A percentile compares a stretch with the other conserved stretches of the same genome.
phyloP scores from a whole-genome alignment of 2,888 invertebrate species.

The Sarcophaga caerulescens region DNA sequence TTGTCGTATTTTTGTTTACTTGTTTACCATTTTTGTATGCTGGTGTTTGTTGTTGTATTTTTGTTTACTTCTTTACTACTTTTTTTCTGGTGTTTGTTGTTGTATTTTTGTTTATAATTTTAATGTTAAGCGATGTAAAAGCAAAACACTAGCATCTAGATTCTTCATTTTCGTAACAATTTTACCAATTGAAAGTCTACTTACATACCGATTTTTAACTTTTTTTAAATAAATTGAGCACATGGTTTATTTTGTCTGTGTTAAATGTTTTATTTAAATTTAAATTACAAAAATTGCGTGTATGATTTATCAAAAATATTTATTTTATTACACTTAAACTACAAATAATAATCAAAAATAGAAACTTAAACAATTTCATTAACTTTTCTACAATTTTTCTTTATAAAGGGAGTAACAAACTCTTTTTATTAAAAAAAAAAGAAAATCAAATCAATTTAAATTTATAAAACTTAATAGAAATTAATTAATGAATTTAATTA shows the following conservation, averaged over 20 bases:
- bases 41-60: too few species aligned
- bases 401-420: constrained; percentile 9
- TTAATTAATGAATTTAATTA: constrained; percentile 3
- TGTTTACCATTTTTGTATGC: too few species aligned
- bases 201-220: too few species aligned
- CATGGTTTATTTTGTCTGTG: neutral
- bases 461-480: constrained; percentile 57
- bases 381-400: constrained; percentile 2
- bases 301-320: constrained; percentile 22
- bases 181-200: too few species aligned
- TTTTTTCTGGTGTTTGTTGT: too few species aligned
- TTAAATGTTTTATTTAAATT: constrained; percentile 41
- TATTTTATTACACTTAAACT: constrained; percentile 35
- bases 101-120: too few species aligned
- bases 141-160: too few species aligned
- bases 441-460: constrained; percentile 50
- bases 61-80: too few species aligned
- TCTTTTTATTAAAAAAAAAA: constrained; percentile 35
- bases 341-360: constrained; percentile 7
- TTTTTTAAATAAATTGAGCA: too few species aligned
- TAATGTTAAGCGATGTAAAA: too few species aligned
- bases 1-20: too few species aligned
- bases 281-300: constrained; percentile 52
- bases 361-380: constrained; percentile 57
- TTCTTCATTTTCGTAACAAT: too few species aligned